Percentiles rank a stretch among this genome's conserved stretches.
Conservation (phyloP, 2,797 vertebrate species). For the Valencia hispanica region DNA sequence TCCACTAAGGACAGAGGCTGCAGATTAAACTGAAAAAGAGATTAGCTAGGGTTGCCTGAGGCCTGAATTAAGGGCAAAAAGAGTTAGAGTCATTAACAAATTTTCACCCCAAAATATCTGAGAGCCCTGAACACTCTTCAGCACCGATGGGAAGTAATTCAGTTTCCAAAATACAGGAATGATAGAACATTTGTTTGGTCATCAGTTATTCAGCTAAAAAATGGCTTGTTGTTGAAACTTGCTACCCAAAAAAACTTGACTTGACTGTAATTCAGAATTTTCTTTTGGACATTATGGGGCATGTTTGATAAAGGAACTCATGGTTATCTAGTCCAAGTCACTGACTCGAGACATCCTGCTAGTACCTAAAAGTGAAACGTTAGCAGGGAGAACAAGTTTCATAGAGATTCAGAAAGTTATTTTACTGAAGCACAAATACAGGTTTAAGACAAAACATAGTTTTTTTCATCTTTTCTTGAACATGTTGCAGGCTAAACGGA, state of each 20-base stretch:
- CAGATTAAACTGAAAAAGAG: conserved; percentile 68
- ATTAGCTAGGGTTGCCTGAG: conserved; percentile 60
- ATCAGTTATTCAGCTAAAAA: not conserved
- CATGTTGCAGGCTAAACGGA: conserved; percentile 29
- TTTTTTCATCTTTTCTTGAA: conserved; percentile 9
- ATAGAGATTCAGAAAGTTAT: not conserved
- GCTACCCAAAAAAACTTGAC: too few species aligned
- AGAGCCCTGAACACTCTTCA: conserved; percentile 25
- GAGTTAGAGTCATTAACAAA: conserved; percentile 45
- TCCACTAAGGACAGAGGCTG: conserved; percentile 48
- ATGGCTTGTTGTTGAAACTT: too few species aligned
- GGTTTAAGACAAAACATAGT: conserved; percentile 14
- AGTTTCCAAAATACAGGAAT: not conserved
- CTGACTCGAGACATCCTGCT: too few species aligned
- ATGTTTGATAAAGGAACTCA: too few species aligned
- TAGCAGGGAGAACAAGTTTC: not conserved
- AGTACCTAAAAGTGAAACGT: not conserved
- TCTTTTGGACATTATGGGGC: too few species aligned
- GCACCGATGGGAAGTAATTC: not conserved
- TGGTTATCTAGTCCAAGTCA: too few species aligned
- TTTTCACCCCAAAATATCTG: conserved; percentile 33
- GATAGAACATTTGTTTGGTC: not conserved
- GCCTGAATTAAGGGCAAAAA: conserved; percentile 51
- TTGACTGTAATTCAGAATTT: too few species aligned
- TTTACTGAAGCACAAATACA: conserved; percentile 6